Conservation (phyloP, 2,797 vertebrate genomes). For the Pyrocephalus nanus region DNA sequence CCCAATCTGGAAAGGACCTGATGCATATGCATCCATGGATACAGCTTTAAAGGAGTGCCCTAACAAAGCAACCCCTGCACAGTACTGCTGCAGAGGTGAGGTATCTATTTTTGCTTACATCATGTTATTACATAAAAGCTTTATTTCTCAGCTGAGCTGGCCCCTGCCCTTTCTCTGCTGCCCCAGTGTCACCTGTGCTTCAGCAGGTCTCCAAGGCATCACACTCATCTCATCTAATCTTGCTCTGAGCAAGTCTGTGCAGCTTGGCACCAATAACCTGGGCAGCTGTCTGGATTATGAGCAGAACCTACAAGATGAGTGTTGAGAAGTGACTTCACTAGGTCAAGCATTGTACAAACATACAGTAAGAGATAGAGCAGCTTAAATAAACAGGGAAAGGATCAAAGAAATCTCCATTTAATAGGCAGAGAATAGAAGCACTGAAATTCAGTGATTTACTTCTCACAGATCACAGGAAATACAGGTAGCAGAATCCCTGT, state of each 20-base stretch:
- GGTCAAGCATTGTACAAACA: background rate
- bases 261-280: background rate
- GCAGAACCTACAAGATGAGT: background rate
- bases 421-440: background rate
- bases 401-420: background rate
- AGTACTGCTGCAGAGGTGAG: rapidly evolving
- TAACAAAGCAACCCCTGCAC: background rate
- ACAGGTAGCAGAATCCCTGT: background rate
- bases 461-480: background rate
- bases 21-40: background rate
- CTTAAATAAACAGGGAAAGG: background rate
- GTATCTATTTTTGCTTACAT: background rate
- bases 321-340: background rate
- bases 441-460: background rate
- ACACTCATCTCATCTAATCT: rapidly evolving
- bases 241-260: background rate
- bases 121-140: background rate
- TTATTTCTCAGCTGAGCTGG: background rate
- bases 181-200: background rate
- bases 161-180: background rate
- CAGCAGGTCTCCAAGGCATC: background rate
- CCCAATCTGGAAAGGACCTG: background rate
- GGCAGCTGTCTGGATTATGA: background rate
- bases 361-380: background rate
- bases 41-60: background rate